Percentiles rank a stretch among this genome's conserved stretches.
Conservation (phyloP, 2,113 vertebrate species). For the Crotalus helleri region DNA sequence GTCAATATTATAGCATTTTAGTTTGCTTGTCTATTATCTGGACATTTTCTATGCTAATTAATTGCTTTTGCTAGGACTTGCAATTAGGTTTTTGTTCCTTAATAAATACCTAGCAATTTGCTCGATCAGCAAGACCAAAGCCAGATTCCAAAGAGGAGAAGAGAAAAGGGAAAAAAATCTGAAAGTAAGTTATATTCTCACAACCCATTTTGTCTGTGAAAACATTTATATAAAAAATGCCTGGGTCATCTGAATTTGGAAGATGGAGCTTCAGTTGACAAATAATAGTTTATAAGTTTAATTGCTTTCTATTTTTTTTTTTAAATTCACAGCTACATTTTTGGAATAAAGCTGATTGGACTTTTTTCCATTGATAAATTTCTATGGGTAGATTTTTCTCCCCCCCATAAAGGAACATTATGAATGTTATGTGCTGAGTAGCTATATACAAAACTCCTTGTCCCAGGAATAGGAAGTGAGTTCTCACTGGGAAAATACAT, state of each 20-base stretch:
- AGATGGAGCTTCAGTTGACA: background rate
- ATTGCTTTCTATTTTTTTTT: background rate
- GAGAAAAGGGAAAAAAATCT: slow-evolving; percentile 44
- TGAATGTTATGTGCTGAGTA: background rate
- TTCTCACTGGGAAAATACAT: background rate
- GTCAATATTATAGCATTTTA: background rate
- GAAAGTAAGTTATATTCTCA: slow-evolving; percentile 60
- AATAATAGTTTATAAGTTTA: background rate
- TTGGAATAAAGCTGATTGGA: background rate
- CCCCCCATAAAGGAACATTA: background rate
- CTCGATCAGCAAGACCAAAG: slow-evolving; percentile 93
- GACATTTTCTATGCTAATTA: background rate
- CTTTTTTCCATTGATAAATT: background rate
- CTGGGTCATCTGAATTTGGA: background rate
- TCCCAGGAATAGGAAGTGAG: background rate
- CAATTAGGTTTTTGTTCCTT: slow-evolving; percentile 58
- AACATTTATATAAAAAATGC: background rate
- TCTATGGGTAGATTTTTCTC: background rate
- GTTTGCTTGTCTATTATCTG: background rate
- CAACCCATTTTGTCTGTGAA: background rate
- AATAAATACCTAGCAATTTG: slow-evolving; percentile 84
- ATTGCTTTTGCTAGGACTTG: slow-evolving; percentile 21
- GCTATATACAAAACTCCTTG: background rate
- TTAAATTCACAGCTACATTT: background rate
- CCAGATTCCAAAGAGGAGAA: slow-evolving; percentile 75